Conservation (phyloP, 2,797 vertebrate species). For the Artibeus lituratus region DNA sequence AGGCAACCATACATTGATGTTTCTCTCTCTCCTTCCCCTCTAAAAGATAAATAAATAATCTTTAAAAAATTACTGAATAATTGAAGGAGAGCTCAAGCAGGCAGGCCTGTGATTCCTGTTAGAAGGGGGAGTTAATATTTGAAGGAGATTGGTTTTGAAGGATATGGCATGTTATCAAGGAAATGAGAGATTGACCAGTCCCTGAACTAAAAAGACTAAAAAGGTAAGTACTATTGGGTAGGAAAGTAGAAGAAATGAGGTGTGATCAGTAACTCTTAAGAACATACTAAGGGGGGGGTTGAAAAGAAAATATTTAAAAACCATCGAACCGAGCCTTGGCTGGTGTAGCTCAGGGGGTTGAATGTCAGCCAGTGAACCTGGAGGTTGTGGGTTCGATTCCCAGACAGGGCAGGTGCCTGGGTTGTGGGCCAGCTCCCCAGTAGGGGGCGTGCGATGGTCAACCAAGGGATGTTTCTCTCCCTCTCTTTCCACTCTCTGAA, state of each 20-base stretch:
- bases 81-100: background rate
- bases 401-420: background rate
- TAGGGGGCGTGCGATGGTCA: background rate
- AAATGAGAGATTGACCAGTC: background rate
- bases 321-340: background rate
- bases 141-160: background rate
- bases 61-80: too few relatives aligned
- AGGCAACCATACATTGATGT: too few relatives aligned
- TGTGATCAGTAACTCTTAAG: background rate
- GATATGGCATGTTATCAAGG: background rate
- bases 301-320: constrained; percentile 26
- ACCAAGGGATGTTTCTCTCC: background rate
- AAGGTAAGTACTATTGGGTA: background rate
- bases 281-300: background rate
- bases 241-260: background rate
- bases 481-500: background rate
- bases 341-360: background rate
- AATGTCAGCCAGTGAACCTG: too few relatives aligned
- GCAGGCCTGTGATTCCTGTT: background rate
- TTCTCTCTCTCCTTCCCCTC: too few relatives aligned
- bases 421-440: too few relatives aligned
- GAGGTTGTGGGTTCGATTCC: background rate
- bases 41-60: too few relatives aligned
- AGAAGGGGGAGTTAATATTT: background rate
- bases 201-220: background rate